These are phyloP conservation scores for Colaptes auratus DNA, from an alignment of 2,113 vertebrate species.

Conservation along the genomic window DNA sequence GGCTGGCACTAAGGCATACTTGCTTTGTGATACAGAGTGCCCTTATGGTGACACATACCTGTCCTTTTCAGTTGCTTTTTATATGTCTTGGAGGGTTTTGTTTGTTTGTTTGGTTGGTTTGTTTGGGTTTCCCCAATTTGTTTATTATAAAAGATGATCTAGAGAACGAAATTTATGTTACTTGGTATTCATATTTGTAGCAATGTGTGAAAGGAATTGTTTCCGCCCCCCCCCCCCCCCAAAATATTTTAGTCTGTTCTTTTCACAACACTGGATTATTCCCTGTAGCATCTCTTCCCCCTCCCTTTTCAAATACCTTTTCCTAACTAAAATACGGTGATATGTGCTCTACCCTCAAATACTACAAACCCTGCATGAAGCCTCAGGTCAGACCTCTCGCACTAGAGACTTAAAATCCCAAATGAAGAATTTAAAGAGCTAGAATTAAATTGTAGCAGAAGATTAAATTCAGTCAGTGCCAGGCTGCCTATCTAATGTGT, in stretches of 20 bases:
- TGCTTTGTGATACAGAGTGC: slow-evolving; percentile 58
- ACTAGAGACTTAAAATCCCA: neutral
- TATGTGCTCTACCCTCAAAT: neutral
- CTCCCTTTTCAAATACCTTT: neutral
- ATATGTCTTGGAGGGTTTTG: neutral
- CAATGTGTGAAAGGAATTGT: neutral
- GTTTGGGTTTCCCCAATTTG: neutral
- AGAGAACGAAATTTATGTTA: neutral
- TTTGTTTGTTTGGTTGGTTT: neutral
- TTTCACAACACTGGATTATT: neutral
- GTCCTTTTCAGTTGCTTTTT: slow-evolving; percentile 38
- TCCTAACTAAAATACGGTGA: neutral
- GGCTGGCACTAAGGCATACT: slow-evolving; percentile 11
- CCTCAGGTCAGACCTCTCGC: neutral
- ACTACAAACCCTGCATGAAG: neutral
- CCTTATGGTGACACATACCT: slow-evolving; percentile 60
- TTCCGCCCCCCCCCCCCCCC: neutral
- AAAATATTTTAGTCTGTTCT: neutral
- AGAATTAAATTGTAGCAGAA: neutral
- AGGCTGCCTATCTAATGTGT: neutral
- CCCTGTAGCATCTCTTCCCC: neutral
- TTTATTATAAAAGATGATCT: neutral
- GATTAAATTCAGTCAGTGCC: neutral
- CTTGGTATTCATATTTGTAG: neutral
- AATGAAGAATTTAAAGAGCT: neutral